Evolutionary conservation across 2,888 invertebrate species (phyloP), one percentile per base, ranked within the genome.

Genomic region (Noctua janthe): DNA sequence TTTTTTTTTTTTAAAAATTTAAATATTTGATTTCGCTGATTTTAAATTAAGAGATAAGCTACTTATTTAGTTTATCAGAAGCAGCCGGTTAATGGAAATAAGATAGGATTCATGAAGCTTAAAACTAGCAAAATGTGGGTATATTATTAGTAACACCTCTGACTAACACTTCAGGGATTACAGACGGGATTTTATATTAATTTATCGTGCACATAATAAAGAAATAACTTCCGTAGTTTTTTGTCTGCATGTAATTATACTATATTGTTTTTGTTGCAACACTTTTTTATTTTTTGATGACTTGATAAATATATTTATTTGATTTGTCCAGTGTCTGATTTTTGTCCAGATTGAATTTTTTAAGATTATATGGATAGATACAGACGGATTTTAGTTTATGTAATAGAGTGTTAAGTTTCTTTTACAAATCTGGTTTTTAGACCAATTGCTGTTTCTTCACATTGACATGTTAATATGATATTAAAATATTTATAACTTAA

Each of bases 171-270:
- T 39, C 15, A 11, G 1, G 20, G 0, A 39, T 64, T 35, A 20
- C 8, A 35, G 1, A 1, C 6, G 43, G 23, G 43, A 67, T 43
- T 1, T n/a, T 15, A 67, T 43, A 2, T 70, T 29, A 20, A 29
- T 29, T 6, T 6, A 29, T 13, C 20, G 0, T 62, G 62, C 62
- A 70, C 29, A 70, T 29, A 10, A 7, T 20, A 39, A n/a, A 80
- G 1, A 47, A 80, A 66, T 54, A 49, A 66, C 81, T 80, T 72
- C 43, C 73, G 56, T 23, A 67, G 23, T 56, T 80, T 69, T 81
- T 81, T 66, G 29, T 23, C 29, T 39, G 29, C 17, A 5, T 29
- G 72, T 72, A 43, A 80, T 80, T 5, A 39, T 1, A 49, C 15
- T 49, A 39, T 15, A 2, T 10, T 51, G 29, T 66, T 77, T 8